phyloP scores from a whole-genome alignment of 1,140 invertebrate genomes.

The Frieseomelitta varia region DNA sequence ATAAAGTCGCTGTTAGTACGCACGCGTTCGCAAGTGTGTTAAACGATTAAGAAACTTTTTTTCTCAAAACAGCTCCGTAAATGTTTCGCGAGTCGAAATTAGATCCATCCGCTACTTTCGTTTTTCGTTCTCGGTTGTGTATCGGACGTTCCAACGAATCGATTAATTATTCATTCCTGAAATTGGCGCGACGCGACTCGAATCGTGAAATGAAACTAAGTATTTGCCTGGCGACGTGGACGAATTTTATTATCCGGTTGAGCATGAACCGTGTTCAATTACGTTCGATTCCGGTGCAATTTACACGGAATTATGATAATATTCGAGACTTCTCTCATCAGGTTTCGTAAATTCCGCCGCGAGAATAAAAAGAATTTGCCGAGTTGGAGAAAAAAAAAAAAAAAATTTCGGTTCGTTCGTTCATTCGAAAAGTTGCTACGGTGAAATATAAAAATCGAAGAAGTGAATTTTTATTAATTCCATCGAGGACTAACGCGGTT shows the following conservation, averaged over 20 bases:
- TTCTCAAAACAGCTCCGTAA: too few species aligned
- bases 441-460: not conserved
- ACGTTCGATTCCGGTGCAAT: not conserved
- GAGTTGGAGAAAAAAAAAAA: not conserved
- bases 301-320: constrained; percentile 8
- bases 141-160: not conserved
- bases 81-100: not conserved
- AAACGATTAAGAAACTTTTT: too few species aligned
- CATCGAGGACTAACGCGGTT: not conserved
- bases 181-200: not conserved
- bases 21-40: too few species aligned
- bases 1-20: too few species aligned
- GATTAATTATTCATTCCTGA: constrained; percentile 3
- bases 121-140: not conserved
- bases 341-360: not conserved
- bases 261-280: constrained; percentile 2
- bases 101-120: not conserved
- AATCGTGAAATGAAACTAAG: not conserved
- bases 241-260: not conserved
- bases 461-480: not conserved
- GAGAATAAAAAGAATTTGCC: not conserved
- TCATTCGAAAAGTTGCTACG: not conserved
- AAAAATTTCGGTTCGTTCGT: not conserved
- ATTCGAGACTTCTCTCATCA: not conserved
- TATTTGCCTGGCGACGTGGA: not conserved